These are phyloP conservation scores for Gymnopithys bicolor DNA, from an alignment of 2,797 vertebrate species.

Conservation along the genomic window DNA sequence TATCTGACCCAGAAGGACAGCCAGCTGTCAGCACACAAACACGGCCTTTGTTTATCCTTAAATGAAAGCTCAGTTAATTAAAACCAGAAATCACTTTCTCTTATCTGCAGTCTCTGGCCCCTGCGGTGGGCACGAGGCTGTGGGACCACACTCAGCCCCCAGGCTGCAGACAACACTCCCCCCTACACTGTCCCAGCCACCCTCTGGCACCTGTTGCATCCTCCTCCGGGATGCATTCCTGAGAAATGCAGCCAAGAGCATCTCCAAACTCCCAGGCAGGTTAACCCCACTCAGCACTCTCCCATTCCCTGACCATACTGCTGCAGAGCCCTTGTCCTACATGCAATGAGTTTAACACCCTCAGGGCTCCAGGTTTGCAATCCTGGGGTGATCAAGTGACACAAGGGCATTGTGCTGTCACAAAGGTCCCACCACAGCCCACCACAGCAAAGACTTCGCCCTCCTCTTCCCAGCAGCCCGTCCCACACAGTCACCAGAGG, in stretches of 20 bases:
- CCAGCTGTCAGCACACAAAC: slow-evolving; percentile 63
- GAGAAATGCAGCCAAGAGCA: background rate
- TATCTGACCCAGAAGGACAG: slow-evolving; percentile 70
- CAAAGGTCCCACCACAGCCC: background rate
- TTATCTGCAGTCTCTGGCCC: slow-evolving; percentile 50
- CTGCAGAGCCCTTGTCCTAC: background rate
- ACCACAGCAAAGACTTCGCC: background rate
- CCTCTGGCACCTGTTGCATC: background rate
- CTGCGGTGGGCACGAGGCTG: background rate
- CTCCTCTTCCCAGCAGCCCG: background rate
- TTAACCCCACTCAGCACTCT: fast-evolving
- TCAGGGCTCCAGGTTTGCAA: background rate
- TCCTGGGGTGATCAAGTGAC: background rate
- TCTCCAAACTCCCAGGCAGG: fast-evolving
- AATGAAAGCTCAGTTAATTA: slow-evolving; percentile 65
- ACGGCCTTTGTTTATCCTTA: slow-evolving; percentile 62
- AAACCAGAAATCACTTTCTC: slow-evolving; percentile 49
- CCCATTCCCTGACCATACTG: fast-evolving
- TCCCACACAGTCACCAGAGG: fast-evolving
- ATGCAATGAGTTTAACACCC: fast-evolving
- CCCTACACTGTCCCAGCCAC: background rate
- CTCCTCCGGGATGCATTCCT: fast-evolving
- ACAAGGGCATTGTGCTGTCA: no score
- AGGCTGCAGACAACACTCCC: background rate
- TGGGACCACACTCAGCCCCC: background rate